A percentile compares a stretch with the other conserved stretches of the same genome.
Conservation (phyloP, 2,797 vertebrate species). For the Gorsachius magnificus region DNA sequence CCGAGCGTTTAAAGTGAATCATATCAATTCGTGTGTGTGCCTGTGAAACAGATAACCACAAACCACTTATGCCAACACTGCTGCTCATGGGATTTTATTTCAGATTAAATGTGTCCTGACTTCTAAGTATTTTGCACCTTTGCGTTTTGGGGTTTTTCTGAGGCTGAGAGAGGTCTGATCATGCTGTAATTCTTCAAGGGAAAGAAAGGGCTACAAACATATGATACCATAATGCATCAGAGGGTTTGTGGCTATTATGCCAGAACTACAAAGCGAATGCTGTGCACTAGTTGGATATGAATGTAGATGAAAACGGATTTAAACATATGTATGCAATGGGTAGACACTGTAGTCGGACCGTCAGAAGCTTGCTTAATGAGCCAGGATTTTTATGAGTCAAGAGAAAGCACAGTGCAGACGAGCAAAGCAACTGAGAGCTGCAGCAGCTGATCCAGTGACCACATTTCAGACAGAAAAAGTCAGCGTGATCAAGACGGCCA, state of each 20-base stretch:
- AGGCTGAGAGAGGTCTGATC: constrained; percentile 25
- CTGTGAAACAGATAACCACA: constrained; percentile 20
- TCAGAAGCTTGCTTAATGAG: constrained; percentile 41
- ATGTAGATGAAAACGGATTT: constrained; percentile 26
- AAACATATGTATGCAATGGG: constrained; percentile 39
- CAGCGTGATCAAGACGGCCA: constrained; percentile 49
- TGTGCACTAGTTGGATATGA: constrained; percentile 37
- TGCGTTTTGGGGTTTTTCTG: background rate
- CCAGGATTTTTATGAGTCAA: constrained; percentile 71
- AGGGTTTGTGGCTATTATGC: constrained; percentile 59
- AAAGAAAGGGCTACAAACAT: constrained; percentile 26
- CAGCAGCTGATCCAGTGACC: constrained; percentile 66
- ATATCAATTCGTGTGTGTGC: background rate
- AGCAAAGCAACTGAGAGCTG: constrained; percentile 55
- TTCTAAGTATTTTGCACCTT: background rate
- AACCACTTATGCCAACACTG: background rate
- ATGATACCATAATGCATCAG: constrained; percentile 69
- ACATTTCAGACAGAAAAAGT: constrained; percentile 68
- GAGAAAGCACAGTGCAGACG: constrained; percentile 63
- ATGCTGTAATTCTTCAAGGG: constrained; percentile 45
- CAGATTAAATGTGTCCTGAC: background rate
- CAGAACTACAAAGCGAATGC: constrained; percentile 48
- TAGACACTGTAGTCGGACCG: constrained; percentile 38
- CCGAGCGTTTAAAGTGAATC: background rate
- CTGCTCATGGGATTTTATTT: background rate